A percentile compares a stretch with the other conserved stretches of the same genome.
These are phyloP conservation scores for Lasioglossum lativentre DNA, from an alignment of 2,888 invertebrate species.

Conservation along the genomic window DNA sequence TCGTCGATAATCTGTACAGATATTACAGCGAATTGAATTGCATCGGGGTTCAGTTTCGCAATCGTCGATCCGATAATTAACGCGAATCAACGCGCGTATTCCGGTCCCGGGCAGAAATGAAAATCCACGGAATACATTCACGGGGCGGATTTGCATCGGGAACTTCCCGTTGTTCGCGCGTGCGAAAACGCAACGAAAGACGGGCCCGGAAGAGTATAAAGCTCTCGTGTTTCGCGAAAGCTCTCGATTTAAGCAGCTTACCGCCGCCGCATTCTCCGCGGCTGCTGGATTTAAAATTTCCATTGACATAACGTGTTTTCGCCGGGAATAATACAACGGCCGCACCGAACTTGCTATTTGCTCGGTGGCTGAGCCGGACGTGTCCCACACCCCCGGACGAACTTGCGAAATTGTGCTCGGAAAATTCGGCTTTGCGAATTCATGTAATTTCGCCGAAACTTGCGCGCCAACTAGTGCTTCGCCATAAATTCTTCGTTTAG, in stretches of 20 bases:
- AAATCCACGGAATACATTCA: slow-evolving; percentile 40
- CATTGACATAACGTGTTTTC: slow-evolving; percentile 52
- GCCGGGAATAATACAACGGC: slow-evolving; percentile 17
- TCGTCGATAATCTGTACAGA: background rate
- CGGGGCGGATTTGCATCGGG: slow-evolving; percentile 52
- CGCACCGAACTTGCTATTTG: slow-evolving; percentile 39
- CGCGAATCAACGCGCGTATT: slow-evolving; percentile 18
- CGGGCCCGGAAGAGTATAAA: slow-evolving; percentile 37
- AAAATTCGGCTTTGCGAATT: slow-evolving; percentile 19
- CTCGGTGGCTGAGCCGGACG: background rate
- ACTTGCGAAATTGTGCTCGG: slow-evolving; percentile 15
- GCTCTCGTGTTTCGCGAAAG: slow-evolving; percentile 65
- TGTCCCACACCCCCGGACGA: background rate
- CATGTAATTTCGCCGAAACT: slow-evolving; percentile 1
- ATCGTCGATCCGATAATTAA: background rate
- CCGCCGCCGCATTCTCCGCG: slow-evolving; percentile 34
- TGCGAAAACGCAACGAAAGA: slow-evolving; percentile 64
- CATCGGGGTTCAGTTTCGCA: background rate
- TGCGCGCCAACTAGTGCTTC: background rate
- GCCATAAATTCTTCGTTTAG: background rate
- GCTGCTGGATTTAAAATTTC: slow-evolving; percentile 58
- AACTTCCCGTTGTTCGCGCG: slow-evolving; percentile 34
- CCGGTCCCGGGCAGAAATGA: slow-evolving; percentile 6
- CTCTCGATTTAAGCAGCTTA: slow-evolving; percentile 72
- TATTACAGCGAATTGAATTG: background rate